Base-by-base conservation (phyloP, 2,797 vertebrate genomes). In the Denticeps clupeoides region DNA sequence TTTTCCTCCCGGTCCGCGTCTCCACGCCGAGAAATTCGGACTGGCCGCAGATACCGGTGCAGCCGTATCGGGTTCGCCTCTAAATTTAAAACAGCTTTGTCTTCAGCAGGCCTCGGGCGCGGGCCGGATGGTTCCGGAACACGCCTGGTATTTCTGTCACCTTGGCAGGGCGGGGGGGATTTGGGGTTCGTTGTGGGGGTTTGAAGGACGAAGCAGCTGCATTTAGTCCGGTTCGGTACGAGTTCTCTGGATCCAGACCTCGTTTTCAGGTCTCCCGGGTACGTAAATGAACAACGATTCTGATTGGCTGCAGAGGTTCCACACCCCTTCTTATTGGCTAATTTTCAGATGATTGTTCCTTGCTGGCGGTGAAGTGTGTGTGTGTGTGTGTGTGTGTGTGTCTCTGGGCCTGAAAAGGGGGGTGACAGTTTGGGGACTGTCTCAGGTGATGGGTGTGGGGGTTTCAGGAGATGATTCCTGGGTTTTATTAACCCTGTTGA, bases 1-100 rank as follows among this genome's bases (percentile, higher is more conserved):
- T 32, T 47, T 25, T 38, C 12, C 7, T 38, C 29, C 7, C 29
- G 18, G 47, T 31, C n/a, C n/a, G n/a, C n/a, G n/a, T n/a, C n/a
- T n/a, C n/a, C n/a, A n/a, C n/a, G n/a, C n/a, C n/a, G n/a, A 58
- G 46, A 58, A 63, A 73, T 72, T 70, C 62, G 56, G 63, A 57
- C 67, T 52, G 72, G 67, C 68, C 65, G 59, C 62, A 75, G 49
- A n/a, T 33, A 57, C 59, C 70, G 60, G 63, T 67, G 56, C 47
- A 53, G 50, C 43, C 22, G 55, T 70, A 68, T 72, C 68, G 13
- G 57, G 62, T 74, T 71, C 51, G 23, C 47, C 60, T 65, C 44
- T 43, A 45, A 56, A 69, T 63, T 58, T 60, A 67, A 44, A 41
- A 55, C 67, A 63, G 49, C 48, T 68, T 69, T 72, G 58, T 70